These are phyloP conservation scores for Ferdinandea cuprea DNA, from an alignment of 2,888 invertebrate species.

Conservation along the genomic window DNA sequence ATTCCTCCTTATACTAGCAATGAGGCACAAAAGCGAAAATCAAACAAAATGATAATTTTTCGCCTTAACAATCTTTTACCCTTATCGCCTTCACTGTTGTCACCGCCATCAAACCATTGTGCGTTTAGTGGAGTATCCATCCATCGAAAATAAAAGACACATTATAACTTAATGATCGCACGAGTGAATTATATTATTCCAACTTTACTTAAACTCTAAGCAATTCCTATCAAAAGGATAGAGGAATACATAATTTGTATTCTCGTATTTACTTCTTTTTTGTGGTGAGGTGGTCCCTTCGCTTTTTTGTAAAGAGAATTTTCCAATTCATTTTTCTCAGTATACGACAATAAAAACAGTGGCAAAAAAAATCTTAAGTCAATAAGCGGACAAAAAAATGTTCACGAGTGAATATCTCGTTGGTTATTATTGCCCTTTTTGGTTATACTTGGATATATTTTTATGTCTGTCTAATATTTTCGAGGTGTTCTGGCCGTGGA, in stretches of 20 bases:
- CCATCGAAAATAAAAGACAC: slow-evolving; percentile 58
- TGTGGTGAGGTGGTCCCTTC: slow-evolving; percentile 24
- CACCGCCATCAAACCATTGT: slow-evolving; percentile 7
- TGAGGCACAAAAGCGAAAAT: slow-evolving; percentile 53
- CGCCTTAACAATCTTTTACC: too few relatives aligned
- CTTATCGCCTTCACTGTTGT: slow-evolving; percentile 32
- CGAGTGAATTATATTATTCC: slow-evolving; percentile 68
- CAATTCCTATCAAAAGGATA: slow-evolving; percentile 26
- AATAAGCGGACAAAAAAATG: slow-evolving; percentile 57
- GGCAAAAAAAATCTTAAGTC: slow-evolving; percentile 39
- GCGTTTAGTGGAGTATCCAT: slow-evolving; percentile 64
- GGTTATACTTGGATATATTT: background rate
- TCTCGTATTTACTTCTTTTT: slow-evolving; percentile 30
- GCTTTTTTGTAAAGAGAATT: background rate
- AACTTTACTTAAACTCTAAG: slow-evolving; percentile 32
- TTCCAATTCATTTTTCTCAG: slow-evolving; percentile 52
- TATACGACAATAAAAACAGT: background rate
- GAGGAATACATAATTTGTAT: slow-evolving; percentile 9
- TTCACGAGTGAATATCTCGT: slow-evolving; percentile 48
- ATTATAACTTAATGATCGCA: slow-evolving; percentile 72
- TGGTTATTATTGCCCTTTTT: slow-evolving; percentile 16
- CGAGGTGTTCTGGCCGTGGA: too few relatives aligned
- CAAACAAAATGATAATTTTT: slow-evolving; percentile 60
- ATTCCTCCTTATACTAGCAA: slow-evolving; percentile 26
- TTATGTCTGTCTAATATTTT: background rate